Percentiles rank a stretch among this genome's conserved stretches.
phyloP scores from a whole-genome alignment of 2,113 vertebrate species.

The Salvelinus sp. region DNA sequence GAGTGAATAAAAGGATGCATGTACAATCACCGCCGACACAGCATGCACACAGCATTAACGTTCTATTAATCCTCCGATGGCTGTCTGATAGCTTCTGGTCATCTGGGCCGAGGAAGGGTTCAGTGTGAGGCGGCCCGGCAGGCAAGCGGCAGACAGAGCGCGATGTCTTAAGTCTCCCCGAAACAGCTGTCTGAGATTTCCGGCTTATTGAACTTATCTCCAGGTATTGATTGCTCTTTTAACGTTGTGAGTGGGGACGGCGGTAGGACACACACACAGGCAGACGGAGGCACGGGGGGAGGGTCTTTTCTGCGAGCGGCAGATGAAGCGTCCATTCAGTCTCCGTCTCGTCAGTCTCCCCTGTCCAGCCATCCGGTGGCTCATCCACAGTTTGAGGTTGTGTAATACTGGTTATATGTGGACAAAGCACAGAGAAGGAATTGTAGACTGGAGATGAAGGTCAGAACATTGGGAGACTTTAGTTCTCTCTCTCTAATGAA shows the following conservation, averaged over 20 bases:
- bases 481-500: background rate
- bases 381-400: background rate
- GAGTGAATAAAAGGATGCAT: slow-evolving; percentile 12
- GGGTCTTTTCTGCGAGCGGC: background rate
- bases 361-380: background rate
- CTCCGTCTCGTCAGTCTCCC: background rate
- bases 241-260: background rate
- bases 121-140: background rate
- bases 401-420: background rate
- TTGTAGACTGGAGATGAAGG: background rate
- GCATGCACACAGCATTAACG: slow-evolving; percentile 1
- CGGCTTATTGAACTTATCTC: background rate
- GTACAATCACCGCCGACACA: slow-evolving; percentile 9
- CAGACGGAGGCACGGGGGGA: background rate
- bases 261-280: background rate
- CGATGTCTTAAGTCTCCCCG: background rate
- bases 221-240: background rate
- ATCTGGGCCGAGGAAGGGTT: background rate
- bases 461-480: background rate
- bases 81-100: background rate
- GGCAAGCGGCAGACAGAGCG: background rate
- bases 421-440: background rate
- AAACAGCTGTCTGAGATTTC: background rate
- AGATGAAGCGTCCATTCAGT: background rate
- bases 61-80: slow-evolving; percentile 15